Percentiles rank a stretch among this genome's conserved stretches.
These are phyloP conservation scores for Toxostoma redivivum DNA, from an alignment of 2,113 vertebrate genomes.

Conservation along the genomic window DNA sequence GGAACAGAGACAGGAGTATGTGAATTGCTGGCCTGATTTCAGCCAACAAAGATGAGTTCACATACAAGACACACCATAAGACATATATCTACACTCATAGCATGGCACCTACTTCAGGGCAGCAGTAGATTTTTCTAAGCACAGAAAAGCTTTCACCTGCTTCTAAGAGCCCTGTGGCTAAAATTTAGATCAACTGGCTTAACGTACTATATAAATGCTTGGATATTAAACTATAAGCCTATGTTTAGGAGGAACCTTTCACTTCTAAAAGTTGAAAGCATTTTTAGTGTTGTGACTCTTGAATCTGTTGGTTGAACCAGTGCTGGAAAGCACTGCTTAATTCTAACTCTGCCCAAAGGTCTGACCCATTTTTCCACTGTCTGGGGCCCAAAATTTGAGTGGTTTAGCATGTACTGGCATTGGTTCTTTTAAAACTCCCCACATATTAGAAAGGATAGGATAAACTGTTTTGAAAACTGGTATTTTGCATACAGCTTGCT, in stretches of 20 bases:
- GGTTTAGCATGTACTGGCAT: neutral
- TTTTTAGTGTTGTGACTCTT: neutral
- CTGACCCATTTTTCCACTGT: neutral
- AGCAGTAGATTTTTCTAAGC: neutral
- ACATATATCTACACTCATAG: neutral
- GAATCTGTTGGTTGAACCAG: neutral
- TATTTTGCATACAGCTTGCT: neutral
- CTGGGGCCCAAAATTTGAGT: neutral
- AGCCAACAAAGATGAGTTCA: neutral
- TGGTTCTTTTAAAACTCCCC: neutral
- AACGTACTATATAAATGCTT: neutral
- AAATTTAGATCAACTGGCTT: neutral
- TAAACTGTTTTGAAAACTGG: neutral
- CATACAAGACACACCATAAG: neutral
- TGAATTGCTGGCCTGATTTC: neutral
- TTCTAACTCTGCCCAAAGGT: neutral
- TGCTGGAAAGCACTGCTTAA: neutral
- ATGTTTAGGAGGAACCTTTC: neutral
- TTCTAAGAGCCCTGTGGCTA: neutral
- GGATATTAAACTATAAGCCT: neutral
- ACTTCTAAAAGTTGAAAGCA: neutral
- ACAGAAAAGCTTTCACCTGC: neutral
- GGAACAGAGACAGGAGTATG: neutral
- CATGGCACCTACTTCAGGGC: neutral
- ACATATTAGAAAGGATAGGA: neutral